Conservation (phyloP, 2,113 vertebrate genomes). For the Heloderma charlesbogerti region DNA sequence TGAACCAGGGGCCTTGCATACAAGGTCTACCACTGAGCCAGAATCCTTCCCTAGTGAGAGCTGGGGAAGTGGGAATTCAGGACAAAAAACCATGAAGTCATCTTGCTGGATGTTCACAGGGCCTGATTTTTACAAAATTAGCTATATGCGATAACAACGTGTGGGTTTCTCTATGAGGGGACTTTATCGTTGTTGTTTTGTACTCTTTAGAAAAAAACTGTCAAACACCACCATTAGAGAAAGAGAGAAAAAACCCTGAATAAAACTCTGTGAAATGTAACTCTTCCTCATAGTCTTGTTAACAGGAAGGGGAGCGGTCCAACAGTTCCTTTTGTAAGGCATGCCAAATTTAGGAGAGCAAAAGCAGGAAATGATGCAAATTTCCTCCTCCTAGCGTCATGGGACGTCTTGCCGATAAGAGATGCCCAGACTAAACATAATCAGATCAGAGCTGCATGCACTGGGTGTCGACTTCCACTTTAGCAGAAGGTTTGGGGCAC, state of each 20-base stretch:
- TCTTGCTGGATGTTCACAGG: background rate
- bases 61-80: no score
- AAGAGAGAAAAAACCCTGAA: background rate
- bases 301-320: slow-evolving; percentile 73
- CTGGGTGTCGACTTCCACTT: slow-evolving; percentile 63
- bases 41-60: no score
- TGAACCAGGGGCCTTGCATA: no score
- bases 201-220: fast-evolving
- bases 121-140: background rate
- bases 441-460: slow-evolving; percentile 48
- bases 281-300: background rate
- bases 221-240: slow-evolving; percentile 31
- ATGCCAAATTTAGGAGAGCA: slow-evolving; percentile 56
- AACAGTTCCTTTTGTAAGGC: slow-evolving; percentile 52
- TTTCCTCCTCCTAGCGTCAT: slow-evolving; percentile 77
- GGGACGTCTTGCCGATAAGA: slow-evolving; percentile 77
- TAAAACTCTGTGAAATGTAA: background rate
- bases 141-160: background rate
- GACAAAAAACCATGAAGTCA: background rate
- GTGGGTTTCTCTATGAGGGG: background rate
- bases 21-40: no score
- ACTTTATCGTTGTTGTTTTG: background rate
- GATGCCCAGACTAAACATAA: slow-evolving; percentile 85
- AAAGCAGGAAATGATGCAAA: slow-evolving; percentile 82
- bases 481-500: background rate